A percentile compares a stretch with the other conserved stretches of the same genome.
These are phyloP conservation scores for Muscina levida DNA, from an alignment of 2,888 invertebrate species.

Conservation along the genomic window DNA sequence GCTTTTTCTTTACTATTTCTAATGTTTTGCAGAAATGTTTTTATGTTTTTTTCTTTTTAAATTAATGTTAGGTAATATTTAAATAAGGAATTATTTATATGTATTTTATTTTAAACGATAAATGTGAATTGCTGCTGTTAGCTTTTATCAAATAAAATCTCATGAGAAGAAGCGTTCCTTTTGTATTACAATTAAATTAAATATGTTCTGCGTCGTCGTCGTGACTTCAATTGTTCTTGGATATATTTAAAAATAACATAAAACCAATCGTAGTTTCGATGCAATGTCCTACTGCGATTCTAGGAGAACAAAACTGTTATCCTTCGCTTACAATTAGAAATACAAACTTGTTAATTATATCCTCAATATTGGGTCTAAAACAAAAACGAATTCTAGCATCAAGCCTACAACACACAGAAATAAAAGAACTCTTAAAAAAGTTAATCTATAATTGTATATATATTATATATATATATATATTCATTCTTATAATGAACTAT, in stretches of 20 bases:
- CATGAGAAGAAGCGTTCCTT: slow-evolving; percentile 4
- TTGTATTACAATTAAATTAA: slow-evolving; percentile 11
- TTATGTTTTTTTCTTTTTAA: slow-evolving; percentile 1
- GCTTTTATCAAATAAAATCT: too few species aligned
- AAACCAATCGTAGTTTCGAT: too few species aligned
- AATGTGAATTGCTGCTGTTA: too few species aligned
- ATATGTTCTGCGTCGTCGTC: background rate
- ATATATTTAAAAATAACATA: too few species aligned
- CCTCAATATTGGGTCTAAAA: slow-evolving; percentile 29
- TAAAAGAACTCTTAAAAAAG: slow-evolving; percentile 17
- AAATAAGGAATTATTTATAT: slow-evolving; percentile 32
- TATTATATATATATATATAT: slow-evolving; percentile 1
- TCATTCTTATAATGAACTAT: slow-evolving; percentile 26
- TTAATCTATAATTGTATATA: slow-evolving; percentile 14
- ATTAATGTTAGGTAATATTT: slow-evolving; percentile 21
- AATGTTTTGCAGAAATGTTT: too few species aligned
- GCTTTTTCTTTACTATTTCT: too few species aligned
- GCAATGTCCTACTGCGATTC: too few species aligned
- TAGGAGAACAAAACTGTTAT: too few species aligned
- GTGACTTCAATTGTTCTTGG: slow-evolving; percentile 5
- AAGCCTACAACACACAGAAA: slow-evolving; percentile 19
- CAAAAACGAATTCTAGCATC: slow-evolving; percentile 6
- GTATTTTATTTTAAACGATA: slow-evolving; percentile 18
- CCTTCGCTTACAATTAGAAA: slow-evolving; percentile 31
- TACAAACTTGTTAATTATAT: slow-evolving; percentile 8